phyloP scores from a whole-genome alignment of 92 coral and sea anemone genomes.

The Diadumene lineata region DNA sequence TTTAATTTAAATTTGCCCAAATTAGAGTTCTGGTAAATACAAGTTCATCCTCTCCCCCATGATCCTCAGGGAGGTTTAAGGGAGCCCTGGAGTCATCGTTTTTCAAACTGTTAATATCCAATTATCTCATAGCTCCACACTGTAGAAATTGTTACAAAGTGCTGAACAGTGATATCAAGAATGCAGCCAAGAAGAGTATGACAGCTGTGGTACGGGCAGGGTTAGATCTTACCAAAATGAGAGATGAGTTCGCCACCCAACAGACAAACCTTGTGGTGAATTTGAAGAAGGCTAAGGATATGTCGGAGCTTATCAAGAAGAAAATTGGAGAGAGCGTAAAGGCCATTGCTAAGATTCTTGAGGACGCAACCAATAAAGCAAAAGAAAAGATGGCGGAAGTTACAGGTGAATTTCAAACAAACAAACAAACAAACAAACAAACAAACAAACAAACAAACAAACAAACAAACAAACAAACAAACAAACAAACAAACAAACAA shows the following conservation, averaged over 20 bases:
- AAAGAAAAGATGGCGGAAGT: constrained; percentile 49
- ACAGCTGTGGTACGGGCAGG: constrained; percentile 62
- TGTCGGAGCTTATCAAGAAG: constrained; percentile 42
- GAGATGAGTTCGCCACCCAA: constrained; percentile 37
- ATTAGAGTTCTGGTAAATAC: too few species aligned
- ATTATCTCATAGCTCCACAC: constrained; percentile 8
- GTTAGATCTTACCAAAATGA: constrained; percentile 38
- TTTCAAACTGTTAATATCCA: too few species aligned
- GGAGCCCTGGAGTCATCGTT: too few species aligned
- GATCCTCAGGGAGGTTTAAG: too few species aligned
- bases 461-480: background rate
- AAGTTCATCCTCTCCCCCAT: too few species aligned
- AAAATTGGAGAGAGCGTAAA: constrained; percentile 43
- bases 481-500: background rate
- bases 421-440: constrained; percentile 1
- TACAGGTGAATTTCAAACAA: constrained; percentile 36
- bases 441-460: background rate
- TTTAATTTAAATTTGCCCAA: too few species aligned
- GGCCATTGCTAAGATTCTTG: constrained; percentile 41
- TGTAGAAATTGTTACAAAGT: constrained; percentile 48
- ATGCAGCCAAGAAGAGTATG: constrained; percentile 58
- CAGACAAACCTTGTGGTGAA: constrained; percentile 41
- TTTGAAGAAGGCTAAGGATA: constrained; percentile 41
- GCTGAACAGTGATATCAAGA: constrained; percentile 47
- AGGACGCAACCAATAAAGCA: constrained; percentile 50